Evolutionary conservation across 2,113 vertebrate genomes (phyloP).

Genomic region (Gambusia affinis): DNA sequence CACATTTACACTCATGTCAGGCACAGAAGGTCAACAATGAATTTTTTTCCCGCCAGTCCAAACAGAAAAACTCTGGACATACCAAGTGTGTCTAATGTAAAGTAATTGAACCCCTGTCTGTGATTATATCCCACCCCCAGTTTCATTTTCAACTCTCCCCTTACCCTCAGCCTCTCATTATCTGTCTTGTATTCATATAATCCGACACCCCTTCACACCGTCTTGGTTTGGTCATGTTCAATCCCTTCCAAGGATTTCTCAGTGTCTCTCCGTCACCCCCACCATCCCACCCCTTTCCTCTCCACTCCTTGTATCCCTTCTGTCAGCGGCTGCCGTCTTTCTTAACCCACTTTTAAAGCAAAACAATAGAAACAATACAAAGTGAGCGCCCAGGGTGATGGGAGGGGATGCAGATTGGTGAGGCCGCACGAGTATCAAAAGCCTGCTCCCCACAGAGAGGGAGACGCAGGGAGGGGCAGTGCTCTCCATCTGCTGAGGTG

Average conservation of each 20-base stretch:
- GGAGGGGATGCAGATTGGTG: conserved; percentile 56
- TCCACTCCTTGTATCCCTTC: conserved; percentile 34
- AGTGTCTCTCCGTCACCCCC: not conserved
- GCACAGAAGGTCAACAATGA: no score
- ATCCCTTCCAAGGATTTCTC: conserved; percentile 13
- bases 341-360: conserved; percentile 72
- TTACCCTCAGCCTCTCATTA: conserved; percentile 9
- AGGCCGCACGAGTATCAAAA: conserved; percentile 72
- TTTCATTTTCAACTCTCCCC: not conserved
- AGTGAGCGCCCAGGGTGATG: conserved; percentile 63
- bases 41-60: not conserved
- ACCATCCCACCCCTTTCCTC: no score
- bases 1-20: no score
- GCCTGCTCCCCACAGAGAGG: conserved; percentile 54
- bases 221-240: conserved; percentile 37
- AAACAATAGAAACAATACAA: conserved; percentile 75
- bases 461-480: conserved; percentile 44
- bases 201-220: conserved; percentile 26
- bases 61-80: not conserved
- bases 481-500: conserved; percentile 76
- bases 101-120: no score
- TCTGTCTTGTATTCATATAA: conserved; percentile 49
- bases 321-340: conserved; percentile 52
- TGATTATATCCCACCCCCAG: no score
- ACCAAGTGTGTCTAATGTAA: no score